Percentiles rank a stretch among this genome's conserved stretches.
Evolutionary conservation across 2,888 invertebrate species (phyloP).

Genomic region (Mesochorus sp.): DNA sequence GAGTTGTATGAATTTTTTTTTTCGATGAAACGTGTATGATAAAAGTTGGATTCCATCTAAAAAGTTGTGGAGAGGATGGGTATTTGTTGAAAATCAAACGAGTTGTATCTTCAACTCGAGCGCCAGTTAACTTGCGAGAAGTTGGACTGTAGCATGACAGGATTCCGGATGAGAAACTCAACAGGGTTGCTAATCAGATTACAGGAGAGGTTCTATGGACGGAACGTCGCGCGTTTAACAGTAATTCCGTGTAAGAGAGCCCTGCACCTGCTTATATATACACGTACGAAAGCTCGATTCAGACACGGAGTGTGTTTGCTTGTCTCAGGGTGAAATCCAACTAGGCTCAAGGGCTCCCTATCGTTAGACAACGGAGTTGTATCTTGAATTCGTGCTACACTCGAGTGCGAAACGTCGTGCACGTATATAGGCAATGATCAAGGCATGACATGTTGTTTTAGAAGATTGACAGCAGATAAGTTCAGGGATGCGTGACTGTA

Average conservation of each 20-base stretch:
- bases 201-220: slow-evolving; percentile 59
- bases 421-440: too few species aligned
- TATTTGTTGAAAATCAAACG: neutral
- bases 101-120: neutral
- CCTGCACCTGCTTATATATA: slow-evolving; percentile 4
- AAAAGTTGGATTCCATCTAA: too few species aligned
- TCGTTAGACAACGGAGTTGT: slow-evolving; percentile 58
- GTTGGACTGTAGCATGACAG: slow-evolving; percentile 24
- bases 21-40: too few species aligned
- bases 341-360: slow-evolving; percentile 63
- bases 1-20: too few species aligned
- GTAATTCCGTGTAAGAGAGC: slow-evolving; percentile 75
- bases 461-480: too few species aligned
- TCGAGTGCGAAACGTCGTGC: slow-evolving; percentile 6
- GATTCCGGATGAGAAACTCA: slow-evolving; percentile 41
- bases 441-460: neutral
- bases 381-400: slow-evolving; percentile 32
- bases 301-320: slow-evolving; percentile 64
- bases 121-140: neutral
- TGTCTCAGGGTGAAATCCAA: slow-evolving; percentile 73
- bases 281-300: slow-evolving; percentile 12
- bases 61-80: neutral
- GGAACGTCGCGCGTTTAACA: slow-evolving; percentile 70
- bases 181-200: slow-evolving; percentile 70
- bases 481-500: too few species aligned